Evolutionary conservation across 2,113 vertebrate species (phyloP).

Genomic region (Sylvia atricapilla): DNA sequence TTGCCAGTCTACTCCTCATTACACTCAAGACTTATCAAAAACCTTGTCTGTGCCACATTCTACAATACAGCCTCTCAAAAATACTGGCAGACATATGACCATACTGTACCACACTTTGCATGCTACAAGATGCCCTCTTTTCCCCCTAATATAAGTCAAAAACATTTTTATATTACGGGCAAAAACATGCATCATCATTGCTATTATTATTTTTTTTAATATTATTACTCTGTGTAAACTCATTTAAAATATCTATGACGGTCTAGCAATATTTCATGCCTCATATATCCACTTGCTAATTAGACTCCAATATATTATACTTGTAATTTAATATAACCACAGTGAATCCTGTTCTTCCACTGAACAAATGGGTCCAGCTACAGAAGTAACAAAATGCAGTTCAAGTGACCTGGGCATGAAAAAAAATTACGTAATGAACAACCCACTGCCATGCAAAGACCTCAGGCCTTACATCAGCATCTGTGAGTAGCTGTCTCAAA

Average conservation of each 20-base stretch:
- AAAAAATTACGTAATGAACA: not conserved
- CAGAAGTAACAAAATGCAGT: not conserved
- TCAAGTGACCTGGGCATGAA: not conserved
- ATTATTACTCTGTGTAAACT: not conserved
- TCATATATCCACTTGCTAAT: not conserved
- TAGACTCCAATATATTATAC: not conserved
- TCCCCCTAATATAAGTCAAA: rapidly evolving
- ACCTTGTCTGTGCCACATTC: not conserved
- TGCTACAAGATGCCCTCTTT: not conserved
- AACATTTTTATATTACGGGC: not conserved
- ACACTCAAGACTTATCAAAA: not conserved
- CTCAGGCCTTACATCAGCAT: not conserved
- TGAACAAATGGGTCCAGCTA: not conserved
- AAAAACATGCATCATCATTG: not conserved
- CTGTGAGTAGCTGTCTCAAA: not conserved
- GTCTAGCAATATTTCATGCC: not conserved
- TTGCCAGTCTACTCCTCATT: conserved; percentile 5
- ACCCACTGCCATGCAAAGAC: not conserved
- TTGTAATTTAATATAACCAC: not conserved
- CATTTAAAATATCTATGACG: not conserved
- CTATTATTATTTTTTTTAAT: too few species aligned
- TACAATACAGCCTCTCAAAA: not conserved
- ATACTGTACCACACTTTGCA: not conserved
- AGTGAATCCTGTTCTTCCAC: not conserved
- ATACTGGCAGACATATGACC: not conserved